Evolutionary conservation across 2,797 vertebrate genomes (phyloP).

Genomic region (Gephyroberyx darwinii): DNA sequence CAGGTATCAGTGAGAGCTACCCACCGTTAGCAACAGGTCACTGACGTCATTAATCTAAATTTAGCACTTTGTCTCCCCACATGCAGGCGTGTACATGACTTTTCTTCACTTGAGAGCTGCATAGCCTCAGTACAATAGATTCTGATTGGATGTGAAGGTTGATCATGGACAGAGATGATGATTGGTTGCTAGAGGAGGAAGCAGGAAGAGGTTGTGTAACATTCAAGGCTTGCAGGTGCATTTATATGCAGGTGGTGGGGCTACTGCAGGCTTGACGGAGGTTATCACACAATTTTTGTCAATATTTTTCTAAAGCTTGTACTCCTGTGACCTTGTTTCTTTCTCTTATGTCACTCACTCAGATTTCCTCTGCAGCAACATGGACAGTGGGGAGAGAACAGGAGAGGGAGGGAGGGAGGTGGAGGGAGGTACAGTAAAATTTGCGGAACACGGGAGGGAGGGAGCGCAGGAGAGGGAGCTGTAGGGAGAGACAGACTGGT

Average conservation of each 20-base stretch:
- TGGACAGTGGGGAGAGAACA: background rate
- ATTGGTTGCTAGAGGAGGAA: slow-evolving; percentile 19
- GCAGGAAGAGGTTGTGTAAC: slow-evolving; percentile 47
- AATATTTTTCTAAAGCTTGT: slow-evolving; percentile 17
- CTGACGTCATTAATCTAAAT: slow-evolving; percentile 6
- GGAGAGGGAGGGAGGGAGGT: slow-evolving; percentile 1
- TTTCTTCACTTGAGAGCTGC: background rate
- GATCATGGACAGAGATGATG: slow-evolving; percentile 27
- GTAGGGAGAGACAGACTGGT: slow-evolving; percentile 25
- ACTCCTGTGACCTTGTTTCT: background rate
- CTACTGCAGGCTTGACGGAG: slow-evolving; percentile 63
- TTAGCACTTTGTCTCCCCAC: background rate
- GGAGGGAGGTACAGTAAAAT: slow-evolving; percentile 25
- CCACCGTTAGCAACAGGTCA: background rate
- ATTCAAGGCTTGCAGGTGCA: slow-evolving; percentile 57
- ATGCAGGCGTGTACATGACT: background rate
- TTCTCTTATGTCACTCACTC: background rate
- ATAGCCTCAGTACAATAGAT: background rate
- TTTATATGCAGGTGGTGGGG: slow-evolving; percentile 74
- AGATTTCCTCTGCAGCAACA: slow-evolving; percentile 19
- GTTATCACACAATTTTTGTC: slow-evolving; percentile 47
- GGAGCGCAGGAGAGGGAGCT: slow-evolving; percentile 6
- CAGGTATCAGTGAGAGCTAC: background rate
- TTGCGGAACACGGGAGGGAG: slow-evolving; percentile 2
- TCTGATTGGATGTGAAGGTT: slow-evolving; percentile 20